These are phyloP conservation scores for Noctua fimbriata DNA, from an alignment of 2,888 invertebrate species.

Conservation along the genomic window DNA sequence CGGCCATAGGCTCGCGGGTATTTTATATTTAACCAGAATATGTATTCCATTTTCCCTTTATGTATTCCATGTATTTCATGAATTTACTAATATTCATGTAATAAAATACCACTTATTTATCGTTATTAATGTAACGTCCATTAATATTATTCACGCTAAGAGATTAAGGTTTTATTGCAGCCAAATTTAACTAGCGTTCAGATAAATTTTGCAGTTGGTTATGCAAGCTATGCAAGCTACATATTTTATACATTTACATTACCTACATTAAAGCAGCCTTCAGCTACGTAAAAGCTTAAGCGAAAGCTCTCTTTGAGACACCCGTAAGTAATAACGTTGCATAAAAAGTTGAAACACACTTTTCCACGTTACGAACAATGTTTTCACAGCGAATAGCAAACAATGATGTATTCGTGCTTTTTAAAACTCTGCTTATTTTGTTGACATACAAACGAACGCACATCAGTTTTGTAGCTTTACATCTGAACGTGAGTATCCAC, in stretches of 20 bases:
- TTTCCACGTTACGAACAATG: constrained; percentile 44
- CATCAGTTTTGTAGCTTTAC: constrained; percentile 74
- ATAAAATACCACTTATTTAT: constrained; percentile 51
- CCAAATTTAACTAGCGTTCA: constrained; percentile 10
- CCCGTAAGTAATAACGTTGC: constrained; percentile 57
- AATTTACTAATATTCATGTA: constrained; percentile 72
- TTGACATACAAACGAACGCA: constrained; percentile 62
- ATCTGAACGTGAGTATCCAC: constrained; percentile 75
- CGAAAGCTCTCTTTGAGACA: constrained; percentile 39
- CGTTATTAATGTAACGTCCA: constrained; percentile 62
- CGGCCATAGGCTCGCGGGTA: constrained; percentile 70
- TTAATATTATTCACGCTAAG: constrained; percentile 52
- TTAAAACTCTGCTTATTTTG: constrained; percentile 54
- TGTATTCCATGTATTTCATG: constrained; percentile 65
- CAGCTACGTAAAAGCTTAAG: constrained; percentile 38
- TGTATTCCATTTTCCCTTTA: constrained; percentile 75
- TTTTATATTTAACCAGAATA: constrained; percentile 76
- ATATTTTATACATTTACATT: constrained; percentile 47
- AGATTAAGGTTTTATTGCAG: constrained; percentile 48
- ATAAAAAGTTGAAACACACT: constrained; percentile 44
- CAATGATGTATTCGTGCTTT: constrained; percentile 45
- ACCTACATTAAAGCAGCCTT: constrained; percentile 29
- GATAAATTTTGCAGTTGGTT: constrained; percentile 32
- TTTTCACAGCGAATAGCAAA: constrained; percentile 38
- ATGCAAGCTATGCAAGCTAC: constrained; percentile 28